Evolutionary conservation across 2,797 vertebrate species (phyloP).

Genomic region (Remorina albescens): DNA sequence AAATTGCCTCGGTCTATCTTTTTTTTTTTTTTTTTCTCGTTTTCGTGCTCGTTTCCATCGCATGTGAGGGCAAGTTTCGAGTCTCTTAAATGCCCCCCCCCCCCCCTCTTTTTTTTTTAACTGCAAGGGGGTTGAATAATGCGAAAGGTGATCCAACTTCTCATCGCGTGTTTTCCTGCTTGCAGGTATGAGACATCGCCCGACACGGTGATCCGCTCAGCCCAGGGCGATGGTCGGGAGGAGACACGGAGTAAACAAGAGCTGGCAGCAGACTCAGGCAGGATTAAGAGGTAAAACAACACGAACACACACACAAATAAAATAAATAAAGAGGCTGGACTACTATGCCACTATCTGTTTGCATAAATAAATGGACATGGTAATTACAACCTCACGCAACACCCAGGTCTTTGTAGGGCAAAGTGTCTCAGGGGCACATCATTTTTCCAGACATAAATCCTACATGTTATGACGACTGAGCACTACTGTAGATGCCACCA

Average conservation of each 20-base stretch:
- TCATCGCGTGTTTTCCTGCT: constrained; percentile 33
- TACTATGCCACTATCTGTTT: constrained; percentile 34
- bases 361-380: constrained; percentile 51
- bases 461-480: constrained; percentile 18
- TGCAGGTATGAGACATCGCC: constrained; percentile 62
- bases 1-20: constrained; percentile 18
- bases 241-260: constrained; percentile 76
- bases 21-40: not conserved
- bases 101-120: too few relatives aligned
- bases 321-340: constrained; percentile 22
- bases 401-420: constrained; percentile 18
- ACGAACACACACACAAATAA: constrained; percentile 12
- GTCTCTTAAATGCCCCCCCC: constrained; percentile 16
- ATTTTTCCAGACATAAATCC: too few relatives aligned
- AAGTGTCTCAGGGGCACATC: constrained; percentile 6
- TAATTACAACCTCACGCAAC: constrained; percentile 56
- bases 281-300: constrained; percentile 86
- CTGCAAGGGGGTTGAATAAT: constrained; percentile 3
- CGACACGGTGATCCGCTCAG: constrained; percentile 56
- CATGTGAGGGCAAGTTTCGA: constrained; percentile 62
- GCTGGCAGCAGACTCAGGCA: constrained; percentile 75
- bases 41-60: constrained; percentile 11
- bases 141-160: constrained; percentile 35
- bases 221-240: constrained; percentile 59
- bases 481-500: not conserved